phyloP scores from a whole-genome alignment of 2,797 vertebrate genomes.

The Chiroxiphia lanceolata region DNA sequence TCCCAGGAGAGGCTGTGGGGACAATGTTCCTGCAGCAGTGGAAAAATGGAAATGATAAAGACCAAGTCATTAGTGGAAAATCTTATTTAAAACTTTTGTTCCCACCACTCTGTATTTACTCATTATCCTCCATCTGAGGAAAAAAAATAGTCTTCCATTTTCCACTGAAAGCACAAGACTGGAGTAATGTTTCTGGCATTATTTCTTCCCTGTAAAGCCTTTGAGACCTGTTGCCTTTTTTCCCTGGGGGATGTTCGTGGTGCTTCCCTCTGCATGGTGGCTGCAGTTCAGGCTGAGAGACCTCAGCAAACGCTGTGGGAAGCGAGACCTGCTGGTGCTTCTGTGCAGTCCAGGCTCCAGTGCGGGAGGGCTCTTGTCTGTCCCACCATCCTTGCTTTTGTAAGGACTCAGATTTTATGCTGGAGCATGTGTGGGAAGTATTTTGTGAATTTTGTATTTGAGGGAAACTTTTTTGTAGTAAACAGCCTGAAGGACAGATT shows the following conservation, averaged over 20 bases:
- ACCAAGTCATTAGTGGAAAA: neutral
- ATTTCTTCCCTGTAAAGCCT: neutral
- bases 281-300: neutral
- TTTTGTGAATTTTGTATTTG: neutral
- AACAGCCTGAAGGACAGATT: neutral
- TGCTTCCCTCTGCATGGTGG: neutral
- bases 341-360: neutral
- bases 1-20: neutral
- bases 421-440: neutral
- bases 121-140: neutral
- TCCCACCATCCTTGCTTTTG: neutral
- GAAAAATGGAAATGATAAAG: neutral
- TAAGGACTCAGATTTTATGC: neutral
- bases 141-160: neutral
- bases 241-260: accelerated
- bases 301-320: neutral
- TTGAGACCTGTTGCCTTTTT: neutral
- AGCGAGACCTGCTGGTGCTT: neutral
- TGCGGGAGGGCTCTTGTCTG: accelerated
- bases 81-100: neutral
- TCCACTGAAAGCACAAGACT: neutral
- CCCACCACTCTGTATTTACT: neutral
- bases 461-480: neutral
- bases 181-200: neutral
- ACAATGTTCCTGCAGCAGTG: neutral